phyloP scores from a whole-genome alignment of 2,797 vertebrate genomes.

The Clamator glandarius region DNA sequence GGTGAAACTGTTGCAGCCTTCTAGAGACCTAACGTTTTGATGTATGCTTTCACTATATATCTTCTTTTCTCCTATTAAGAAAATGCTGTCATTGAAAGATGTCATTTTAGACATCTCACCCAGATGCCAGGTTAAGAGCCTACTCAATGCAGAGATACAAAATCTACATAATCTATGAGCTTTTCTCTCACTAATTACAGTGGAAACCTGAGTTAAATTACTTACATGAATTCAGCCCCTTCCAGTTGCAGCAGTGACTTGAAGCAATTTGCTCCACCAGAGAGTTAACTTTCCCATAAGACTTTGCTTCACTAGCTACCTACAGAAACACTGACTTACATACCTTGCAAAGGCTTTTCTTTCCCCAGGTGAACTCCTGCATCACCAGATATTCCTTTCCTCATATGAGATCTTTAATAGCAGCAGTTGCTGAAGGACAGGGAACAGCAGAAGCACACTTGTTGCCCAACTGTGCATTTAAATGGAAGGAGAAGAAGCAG shows the following conservation, averaged over 20 bases:
- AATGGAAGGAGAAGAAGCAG: constrained; percentile 40
- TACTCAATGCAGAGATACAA: not conserved
- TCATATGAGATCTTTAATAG: constrained; percentile 13
- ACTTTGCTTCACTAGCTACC: not conserved
- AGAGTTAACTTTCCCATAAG: not conserved
- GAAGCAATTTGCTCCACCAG: not conserved
- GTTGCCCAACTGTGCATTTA: constrained; percentile 32
- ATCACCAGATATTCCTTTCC: not conserved
- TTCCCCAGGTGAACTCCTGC: constrained; percentile 26
- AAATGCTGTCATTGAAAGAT: not conserved
- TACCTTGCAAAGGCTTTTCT: not conserved
- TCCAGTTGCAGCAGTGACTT: not conserved
- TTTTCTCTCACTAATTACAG: not conserved
- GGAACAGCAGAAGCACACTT: not conserved
- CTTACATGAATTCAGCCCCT: not conserved
- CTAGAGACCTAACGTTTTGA: constrained; percentile 25
- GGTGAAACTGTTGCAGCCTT: constrained; percentile 31
- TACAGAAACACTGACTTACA: not conserved
- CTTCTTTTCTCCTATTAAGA: not conserved
- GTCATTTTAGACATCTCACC: not conserved
- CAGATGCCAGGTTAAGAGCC: not conserved
- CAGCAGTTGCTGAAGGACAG: constrained; percentile 31
- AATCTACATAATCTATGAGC: not conserved
- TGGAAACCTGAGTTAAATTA: not conserved
- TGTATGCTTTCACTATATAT: not conserved